Evolutionary conservation across 2,113 vertebrate genomes (phyloP), one percentile per base, ranked within the genome.

Genomic region (Cynoglossus semilaevis): DNA sequence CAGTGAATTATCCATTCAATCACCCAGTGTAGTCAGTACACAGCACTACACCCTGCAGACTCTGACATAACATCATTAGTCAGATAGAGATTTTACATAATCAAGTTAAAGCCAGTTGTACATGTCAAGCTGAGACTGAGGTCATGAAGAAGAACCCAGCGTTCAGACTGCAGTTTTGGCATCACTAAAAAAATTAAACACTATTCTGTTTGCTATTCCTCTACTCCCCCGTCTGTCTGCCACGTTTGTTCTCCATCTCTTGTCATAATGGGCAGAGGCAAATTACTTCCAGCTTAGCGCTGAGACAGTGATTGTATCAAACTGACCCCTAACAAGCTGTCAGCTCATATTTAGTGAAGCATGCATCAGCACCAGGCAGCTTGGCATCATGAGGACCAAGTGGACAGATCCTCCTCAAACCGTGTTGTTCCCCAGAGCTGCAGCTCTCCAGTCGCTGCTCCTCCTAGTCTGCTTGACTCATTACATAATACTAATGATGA

Each of bases 251-350:
- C 65, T 65, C 58, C 11, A 18, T 56, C 50, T 45, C 65, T 36
- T 76, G 72, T 79, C 81, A 81, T 83, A 79, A 84, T 81, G 72
- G 66, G 66, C 67, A 22, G 41, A 63, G 64, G 67, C 74, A 80
- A 84, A 87, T 87, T 73, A 72, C 78, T 83, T 78, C 83, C 80
- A 82, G 84, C 69, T 72, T 37, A 4, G 73, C 57, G 75, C 70
- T 3, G 64, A 72, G 72, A 74, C 47, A 62, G 84, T 81, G 81
- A 84, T 85, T 73, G 83, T 74, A 80, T 87, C 84, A 89, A 87
- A 85, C 82, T 82, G 82, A 85, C 76, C 81, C 74, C 82, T 86
- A 88, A 89, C 87, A 87, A 87, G 87, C 83, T 89, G 86, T 88
- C 87, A 60, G 63, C 79, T 88, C 83, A 62, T 44, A 79, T 89